Percentiles rank a stretch among this genome's conserved stretches.
phyloP scores from a whole-genome alignment of 2,113 vertebrate genomes.

The Rhagologus leucostigma region DNA sequence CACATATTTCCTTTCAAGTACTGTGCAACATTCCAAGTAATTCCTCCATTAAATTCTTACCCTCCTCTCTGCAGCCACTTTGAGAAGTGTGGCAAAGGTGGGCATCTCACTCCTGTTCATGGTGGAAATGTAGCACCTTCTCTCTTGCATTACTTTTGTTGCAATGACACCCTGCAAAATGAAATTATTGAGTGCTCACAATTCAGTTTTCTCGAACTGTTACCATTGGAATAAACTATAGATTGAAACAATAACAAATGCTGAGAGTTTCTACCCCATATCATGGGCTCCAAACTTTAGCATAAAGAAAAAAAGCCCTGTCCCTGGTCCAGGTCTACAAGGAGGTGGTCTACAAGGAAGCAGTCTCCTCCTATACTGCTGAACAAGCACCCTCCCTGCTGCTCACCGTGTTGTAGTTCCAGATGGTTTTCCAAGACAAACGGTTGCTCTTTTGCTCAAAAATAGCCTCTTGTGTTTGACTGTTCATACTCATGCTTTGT shows the following conservation, averaged over 20 bases:
- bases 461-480: not conserved
- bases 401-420: conserved; percentile 53
- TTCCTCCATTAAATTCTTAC: not conserved
- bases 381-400: not conserved
- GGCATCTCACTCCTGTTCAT: not conserved
- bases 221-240: not conserved
- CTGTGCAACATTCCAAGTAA: not conserved
- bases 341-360: not conserved
- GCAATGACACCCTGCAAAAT: not conserved
- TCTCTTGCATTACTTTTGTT: not conserved
- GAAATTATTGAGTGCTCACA: not conserved
- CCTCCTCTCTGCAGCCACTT: not conserved
- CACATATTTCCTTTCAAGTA: not conserved
- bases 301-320: accelerated
- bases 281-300: accelerated
- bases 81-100: not conserved
- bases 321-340: not conserved
- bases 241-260: not conserved
- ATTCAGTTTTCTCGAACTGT: not conserved
- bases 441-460: not conserved
- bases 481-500: not conserved
- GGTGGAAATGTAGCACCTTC: not conserved
- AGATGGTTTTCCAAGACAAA: conserved; percentile 40
- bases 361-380: accelerated
- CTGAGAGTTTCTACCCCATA: accelerated